Evolutionary conservation across 2,113 vertebrate species (phyloP), one percentile per base, ranked within the genome.

Genomic region (Toxostoma redivivum): DNA sequence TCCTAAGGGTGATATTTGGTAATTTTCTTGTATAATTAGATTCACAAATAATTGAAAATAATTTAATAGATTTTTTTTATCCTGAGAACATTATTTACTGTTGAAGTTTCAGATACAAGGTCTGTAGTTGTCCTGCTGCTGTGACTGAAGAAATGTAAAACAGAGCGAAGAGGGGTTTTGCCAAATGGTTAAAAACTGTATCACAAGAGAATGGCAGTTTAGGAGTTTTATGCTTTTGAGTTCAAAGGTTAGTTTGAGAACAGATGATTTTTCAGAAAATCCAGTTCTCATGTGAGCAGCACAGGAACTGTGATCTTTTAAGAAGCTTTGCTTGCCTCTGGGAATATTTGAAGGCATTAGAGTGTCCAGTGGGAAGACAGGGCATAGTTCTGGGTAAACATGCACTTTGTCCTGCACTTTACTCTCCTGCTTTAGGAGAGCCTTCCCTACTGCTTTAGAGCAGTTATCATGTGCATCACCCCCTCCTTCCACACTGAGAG

Each of bases 231-330:
- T 80, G 37, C 27, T 92, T 94, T 53, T 80, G 57, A 89, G 23
- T 54, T 90, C 42, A 89, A 78, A 93, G 47, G 38, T 92, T 79
- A 73, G 10, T 91, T 88, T 90, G 94, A 71, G 97, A 95, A n/a
- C 53, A 92, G 70, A 62, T 60, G 4, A 13, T 30, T 88, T 76
- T 62, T 84, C 50, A 82, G 76, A 88, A 78, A 65, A 81, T 61
- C 35, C 19, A 21, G 12, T 82, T 82, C 50, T 92, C 45, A 4
- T 38, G 31, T 61, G 61, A n/a, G 18, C 86, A 73, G 40, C 22
- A 45, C 37, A 30, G 37, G 66, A 86, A 18, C 30, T 4, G 2
- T 23, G 65, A 72, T 44, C 62, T 69, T 82, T 84, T 31, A 79
- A 45, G 73, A 76, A 78, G 30, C 33, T 91, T 57, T 57, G 7